Evolutionary conservation across 2,113 vertebrate species (phyloP), one percentile per base, ranked within the genome.

Genomic region (Xiphias gladius): DNA sequence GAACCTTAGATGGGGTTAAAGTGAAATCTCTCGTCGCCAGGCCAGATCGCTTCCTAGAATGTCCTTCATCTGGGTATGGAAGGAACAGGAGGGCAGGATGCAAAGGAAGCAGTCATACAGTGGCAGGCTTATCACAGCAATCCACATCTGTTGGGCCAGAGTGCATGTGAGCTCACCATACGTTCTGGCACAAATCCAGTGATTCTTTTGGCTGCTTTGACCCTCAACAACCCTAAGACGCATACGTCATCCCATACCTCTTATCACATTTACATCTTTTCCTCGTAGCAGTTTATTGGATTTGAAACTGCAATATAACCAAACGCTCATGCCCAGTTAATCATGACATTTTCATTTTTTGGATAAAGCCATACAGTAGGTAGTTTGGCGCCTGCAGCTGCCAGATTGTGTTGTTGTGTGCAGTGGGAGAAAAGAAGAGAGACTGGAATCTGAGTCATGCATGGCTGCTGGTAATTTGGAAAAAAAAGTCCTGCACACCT

Each of bases 111-210:
- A 43, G 63, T 30, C 22, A 2, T 48, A 57, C 41, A 55, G 32
- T 14, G 65, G 10, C 14, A 1, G 57, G n/a, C 19, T 55, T 63
- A 62, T 79, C 78, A 6, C 54, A 19, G 0, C 35, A 2, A 41
- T 84, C 69, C 55, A 64, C 57, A 78, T 84, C 82, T 72, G 54
- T 71, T 57, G 71, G 84, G 52, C 74, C 73, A 70, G 58, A 39
- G 76, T 64, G 41, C 39, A 80, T 57, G 26, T 73, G 78, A 81
- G 73, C 65, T 82, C 84, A 76, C 61, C 65, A 82, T 74, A 82
- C 54, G 16, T 74, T 80, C 73, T 70, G 80, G 70, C 76, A 65
- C 46, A 52, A 54, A 7, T 22, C 54, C 68, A 80, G 12, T 12
- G 55, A 39, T 58, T 73, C 52, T 13, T 69, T 20, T 65, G 68